phyloP scores from a whole-genome alignment of 2,888 invertebrate species.

The Heterodera filipjevi region DNA sequence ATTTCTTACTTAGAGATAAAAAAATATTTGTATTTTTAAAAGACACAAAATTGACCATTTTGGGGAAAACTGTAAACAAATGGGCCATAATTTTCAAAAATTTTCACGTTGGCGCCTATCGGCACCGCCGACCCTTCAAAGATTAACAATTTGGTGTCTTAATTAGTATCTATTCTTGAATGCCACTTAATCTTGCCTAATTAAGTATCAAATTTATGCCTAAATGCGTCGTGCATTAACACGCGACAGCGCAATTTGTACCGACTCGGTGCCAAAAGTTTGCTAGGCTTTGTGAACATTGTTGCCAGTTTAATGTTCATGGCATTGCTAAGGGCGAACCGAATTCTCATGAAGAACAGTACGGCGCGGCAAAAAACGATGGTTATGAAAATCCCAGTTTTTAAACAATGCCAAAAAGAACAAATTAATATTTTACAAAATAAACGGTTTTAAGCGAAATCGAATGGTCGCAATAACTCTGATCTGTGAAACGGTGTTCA shows the following conservation, averaged over 20 bases:
- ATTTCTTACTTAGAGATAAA: no score
- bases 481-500: neutral
- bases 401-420: neutral
- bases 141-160: no score
- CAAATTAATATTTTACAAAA: neutral
- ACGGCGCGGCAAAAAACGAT: neutral
- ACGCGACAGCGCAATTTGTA: slow-evolving; percentile 4
- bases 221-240: neutral
- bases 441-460: neutral
- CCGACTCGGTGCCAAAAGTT: neutral
- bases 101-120: no score
- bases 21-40: no score
- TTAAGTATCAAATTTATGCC: neutral
- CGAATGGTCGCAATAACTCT: neutral
- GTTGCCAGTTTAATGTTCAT: neutral
- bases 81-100: no score
- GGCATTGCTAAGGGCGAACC: neutral
- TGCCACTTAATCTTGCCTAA: neutral
- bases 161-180: no score
- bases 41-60: no score
- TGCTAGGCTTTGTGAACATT: neutral
- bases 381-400: neutral
- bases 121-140: no score
- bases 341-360: neutral
- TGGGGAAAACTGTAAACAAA: no score